These are phyloP conservation scores for Phasia obesa DNA, from an alignment of 2,888 invertebrate species.

Conservation along the genomic window DNA sequence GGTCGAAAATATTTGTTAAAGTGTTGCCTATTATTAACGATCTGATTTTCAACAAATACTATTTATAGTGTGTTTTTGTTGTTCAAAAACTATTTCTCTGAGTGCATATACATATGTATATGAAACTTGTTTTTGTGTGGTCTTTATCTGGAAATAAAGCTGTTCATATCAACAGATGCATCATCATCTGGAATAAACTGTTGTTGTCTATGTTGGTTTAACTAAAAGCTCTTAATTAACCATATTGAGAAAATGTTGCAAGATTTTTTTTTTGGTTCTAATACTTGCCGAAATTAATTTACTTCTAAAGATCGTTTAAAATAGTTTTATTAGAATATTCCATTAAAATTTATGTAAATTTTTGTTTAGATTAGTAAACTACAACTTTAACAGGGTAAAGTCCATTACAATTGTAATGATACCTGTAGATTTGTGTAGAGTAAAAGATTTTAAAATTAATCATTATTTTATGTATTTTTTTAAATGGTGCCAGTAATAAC, in stretches of 20 bases:
- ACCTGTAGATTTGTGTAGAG: not conserved
- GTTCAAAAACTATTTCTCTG: not conserved
- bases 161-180: conserved; percentile 44
- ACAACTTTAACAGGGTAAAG: not conserved
- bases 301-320: not conserved
- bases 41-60: no score
- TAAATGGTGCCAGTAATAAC: conserved; percentile 55
- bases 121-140: conserved; percentile 59
- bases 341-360: not conserved
- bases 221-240: not conserved
- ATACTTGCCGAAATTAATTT: no score
- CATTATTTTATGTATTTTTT: conserved; percentile 2
- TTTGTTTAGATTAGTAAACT: not conserved
- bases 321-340: not conserved
- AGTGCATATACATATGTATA: conserved; percentile 18
- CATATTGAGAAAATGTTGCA: no score
- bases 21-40: no score
- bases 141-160: conserved; percentile 48
- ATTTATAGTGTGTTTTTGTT: no score
- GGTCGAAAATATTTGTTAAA: no score
- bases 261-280: no score
- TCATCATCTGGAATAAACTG: conserved; percentile 12
- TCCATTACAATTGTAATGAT: not conserved
- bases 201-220: conserved; percentile 11
- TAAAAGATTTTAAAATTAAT: conserved; percentile 5